These are phyloP conservation scores for Paratrypauchen microcephalus DNA, from an alignment of 2,797 vertebrate species.

Conservation along the genomic window DNA sequence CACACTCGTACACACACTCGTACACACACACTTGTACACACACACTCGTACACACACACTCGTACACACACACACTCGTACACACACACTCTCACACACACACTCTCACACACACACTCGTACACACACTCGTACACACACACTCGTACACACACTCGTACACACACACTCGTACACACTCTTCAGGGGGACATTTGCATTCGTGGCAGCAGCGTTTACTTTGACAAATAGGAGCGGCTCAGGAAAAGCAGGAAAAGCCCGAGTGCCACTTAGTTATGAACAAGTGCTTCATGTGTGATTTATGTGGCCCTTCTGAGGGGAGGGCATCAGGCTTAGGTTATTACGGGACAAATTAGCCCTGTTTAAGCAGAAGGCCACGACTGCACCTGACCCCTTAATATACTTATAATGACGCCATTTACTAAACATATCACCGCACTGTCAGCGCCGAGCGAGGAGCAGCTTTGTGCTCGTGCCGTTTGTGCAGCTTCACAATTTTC, in stretches of 20 bases:
- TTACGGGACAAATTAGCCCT: conserved; percentile 96
- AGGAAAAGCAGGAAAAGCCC: conserved; percentile 88
- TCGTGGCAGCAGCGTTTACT: conserved; percentile 90
- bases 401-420: conserved; percentile 99
- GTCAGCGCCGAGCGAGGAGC: conserved; percentile 18
- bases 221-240: conserved; percentile 96
- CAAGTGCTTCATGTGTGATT: conserved; percentile 97
- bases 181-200: conserved; percentile 80
- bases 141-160: too few relatives aligned
- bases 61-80: too few relatives aligned
- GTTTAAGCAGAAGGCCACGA: conserved; percentile 91
- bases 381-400: conserved; percentile 98
- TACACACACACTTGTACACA: too few relatives aligned
- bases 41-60: too few relatives aligned
- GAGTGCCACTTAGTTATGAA: conserved; percentile 98
- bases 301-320: conserved; percentile 89
- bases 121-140: too few relatives aligned
- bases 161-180: too few relatives aligned
- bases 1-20: too few relatives aligned
- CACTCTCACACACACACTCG: conserved; percentile 11
- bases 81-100: too few relatives aligned
- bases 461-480: conserved; percentile 51
- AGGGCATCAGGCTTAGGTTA: conserved; percentile 93
- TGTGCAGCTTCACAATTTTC: background rate
- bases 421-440: conserved; percentile 86